Evolutionary conservation across 2,888 invertebrate genomes (phyloP).

Genomic region (Nomada hirtipes): DNA sequence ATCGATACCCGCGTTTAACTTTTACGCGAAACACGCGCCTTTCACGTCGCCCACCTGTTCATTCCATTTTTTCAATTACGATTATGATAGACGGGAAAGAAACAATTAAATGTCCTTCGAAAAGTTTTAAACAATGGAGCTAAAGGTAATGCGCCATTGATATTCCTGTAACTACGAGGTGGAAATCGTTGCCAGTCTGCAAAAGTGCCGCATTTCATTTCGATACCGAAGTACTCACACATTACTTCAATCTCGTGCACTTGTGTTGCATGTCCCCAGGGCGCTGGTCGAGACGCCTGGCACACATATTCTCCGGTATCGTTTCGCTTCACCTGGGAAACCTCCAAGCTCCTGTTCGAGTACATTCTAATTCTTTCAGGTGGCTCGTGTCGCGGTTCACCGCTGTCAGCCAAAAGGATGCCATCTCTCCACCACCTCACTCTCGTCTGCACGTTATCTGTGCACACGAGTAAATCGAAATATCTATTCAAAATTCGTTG

Average conservation of each 20-base stretch:
- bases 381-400: slow-evolving; percentile 85
- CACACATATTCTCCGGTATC: slow-evolving; percentile 90
- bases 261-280: slow-evolving; percentile 90
- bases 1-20: slow-evolving; percentile 40
- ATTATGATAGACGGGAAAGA: no score
- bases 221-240: slow-evolving; percentile 86
- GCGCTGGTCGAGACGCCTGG: slow-evolving; percentile 88
- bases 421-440: slow-evolving; percentile 81
- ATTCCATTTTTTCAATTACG: not conserved
- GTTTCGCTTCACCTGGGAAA: slow-evolving; percentile 85
- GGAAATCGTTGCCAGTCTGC: not conserved
- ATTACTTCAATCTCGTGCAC: slow-evolving; percentile 92
- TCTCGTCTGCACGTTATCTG: slow-evolving; percentile 67
- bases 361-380: slow-evolving; percentile 86
- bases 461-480: not conserved
- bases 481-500: not conserved
- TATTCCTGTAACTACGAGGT: no score
- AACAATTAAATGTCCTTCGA: not conserved
- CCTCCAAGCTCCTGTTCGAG: slow-evolving; percentile 90
- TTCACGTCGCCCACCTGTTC: not conserved
- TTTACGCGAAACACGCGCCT: not conserved
- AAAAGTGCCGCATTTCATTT: not conserved
- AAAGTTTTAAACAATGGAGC: no score
- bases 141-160: no score
- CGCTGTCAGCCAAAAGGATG: slow-evolving; percentile 87